Conservation (phyloP, 2,113 vertebrate species). For the Gnathonemus longibarbis region DNA sequence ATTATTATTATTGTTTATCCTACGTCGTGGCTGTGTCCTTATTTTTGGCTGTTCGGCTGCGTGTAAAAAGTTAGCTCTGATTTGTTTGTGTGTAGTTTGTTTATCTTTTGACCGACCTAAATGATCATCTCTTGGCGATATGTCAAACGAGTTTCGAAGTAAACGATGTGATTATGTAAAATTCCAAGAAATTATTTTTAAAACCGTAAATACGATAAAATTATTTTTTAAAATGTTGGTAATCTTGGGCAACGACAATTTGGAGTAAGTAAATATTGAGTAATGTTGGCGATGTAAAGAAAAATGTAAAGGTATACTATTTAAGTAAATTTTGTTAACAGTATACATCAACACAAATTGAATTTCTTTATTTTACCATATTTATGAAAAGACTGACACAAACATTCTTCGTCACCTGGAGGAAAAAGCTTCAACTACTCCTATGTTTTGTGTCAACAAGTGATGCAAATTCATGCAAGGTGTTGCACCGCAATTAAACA, state of each 20-base stretch:
- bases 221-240: not conserved
- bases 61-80: not conserved
- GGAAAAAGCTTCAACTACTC: not conserved
- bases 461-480: conserved; percentile 42
- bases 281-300: too few relatives aligned
- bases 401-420: not conserved
- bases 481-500: conserved; percentile 22
- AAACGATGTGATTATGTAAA: not conserved
- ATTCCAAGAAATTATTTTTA: not conserved
- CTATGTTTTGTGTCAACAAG: conserved; percentile 8
- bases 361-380: not conserved
- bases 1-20: not conserved
- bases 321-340: not conserved
- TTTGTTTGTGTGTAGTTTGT: not conserved
- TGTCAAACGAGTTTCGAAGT: not conserved
- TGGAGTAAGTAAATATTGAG: not conserved
- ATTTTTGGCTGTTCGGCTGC: not conserved
- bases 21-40: not conserved
- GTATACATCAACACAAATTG: not conserved
- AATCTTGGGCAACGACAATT: not conserved
- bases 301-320: too few relatives aligned
- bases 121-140: not conserved
- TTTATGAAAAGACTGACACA: not conserved
- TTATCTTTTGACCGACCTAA: not conserved
- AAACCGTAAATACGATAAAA: not conserved